Percentiles rank a stretch among this genome's conserved stretches.
phyloP scores from a whole-genome alignment of 1,140 invertebrate genomes.

The Meloidogyne hapla region DNA sequence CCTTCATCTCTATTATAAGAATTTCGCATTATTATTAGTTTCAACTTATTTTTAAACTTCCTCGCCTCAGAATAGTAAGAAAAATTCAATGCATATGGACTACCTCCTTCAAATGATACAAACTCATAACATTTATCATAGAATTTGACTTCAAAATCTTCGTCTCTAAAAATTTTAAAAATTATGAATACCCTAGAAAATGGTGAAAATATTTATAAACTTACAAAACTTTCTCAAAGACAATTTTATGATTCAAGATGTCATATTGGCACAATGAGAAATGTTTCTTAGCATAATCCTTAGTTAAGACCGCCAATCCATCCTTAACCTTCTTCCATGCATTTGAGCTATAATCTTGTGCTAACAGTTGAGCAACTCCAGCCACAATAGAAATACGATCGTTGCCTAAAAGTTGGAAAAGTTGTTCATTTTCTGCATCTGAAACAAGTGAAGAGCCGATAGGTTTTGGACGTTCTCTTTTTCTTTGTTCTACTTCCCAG shows the following conservation, averaged over 20 bases:
- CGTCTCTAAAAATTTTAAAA: slow-evolving; percentile 29
- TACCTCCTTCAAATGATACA: slow-evolving; percentile 35
- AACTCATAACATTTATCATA: slow-evolving; percentile 39
- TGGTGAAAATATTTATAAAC: slow-evolving; percentile 5
- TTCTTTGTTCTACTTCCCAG: background rate
- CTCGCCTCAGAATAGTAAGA: slow-evolving; percentile 31
- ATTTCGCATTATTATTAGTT: slow-evolving; percentile 13
- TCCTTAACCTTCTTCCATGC: slow-evolving; percentile 20
- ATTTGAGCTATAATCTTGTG: background rate
- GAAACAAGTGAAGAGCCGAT: slow-evolving; percentile 26
- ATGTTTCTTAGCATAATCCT: slow-evolving; percentile 34
- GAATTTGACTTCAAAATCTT: slow-evolving; percentile 32
- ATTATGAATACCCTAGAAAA: background rate
- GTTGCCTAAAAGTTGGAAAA: slow-evolving; percentile 27
- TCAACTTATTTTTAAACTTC: slow-evolving; percentile 29
- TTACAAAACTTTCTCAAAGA: slow-evolving; percentile 37
- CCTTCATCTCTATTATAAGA: background rate
- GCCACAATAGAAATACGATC: slow-evolving; percentile 31
- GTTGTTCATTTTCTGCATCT: slow-evolving; percentile 30
- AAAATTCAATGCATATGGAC: slow-evolving; percentile 34
- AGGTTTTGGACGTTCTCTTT: slow-evolving; percentile 26
- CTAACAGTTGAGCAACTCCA: slow-evolving; percentile 36
- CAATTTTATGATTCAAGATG: slow-evolving; percentile 28
- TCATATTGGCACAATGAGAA: slow-evolving; percentile 33
- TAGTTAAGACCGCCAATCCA: slow-evolving; percentile 22